Base-by-base conservation (phyloP, 2,888 invertebrate species). In the Smittia aterrima region DNA sequence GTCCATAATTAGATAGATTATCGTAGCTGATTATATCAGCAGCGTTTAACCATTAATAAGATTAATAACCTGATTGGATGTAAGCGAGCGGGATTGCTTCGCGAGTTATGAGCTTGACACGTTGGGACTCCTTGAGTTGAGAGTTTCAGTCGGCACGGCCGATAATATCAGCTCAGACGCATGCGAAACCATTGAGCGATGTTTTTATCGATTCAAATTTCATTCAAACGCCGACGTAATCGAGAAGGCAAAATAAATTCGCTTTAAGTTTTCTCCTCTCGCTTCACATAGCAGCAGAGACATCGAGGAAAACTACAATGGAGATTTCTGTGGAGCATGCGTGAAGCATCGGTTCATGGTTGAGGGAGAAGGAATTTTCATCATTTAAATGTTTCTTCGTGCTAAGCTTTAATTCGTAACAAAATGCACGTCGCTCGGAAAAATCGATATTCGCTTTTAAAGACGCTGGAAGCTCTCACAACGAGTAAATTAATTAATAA, bases 1-100 rank as follows among this genome's bases (percentile, higher is more conserved):
- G 58, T 58, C 22, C 72, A 72, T 72, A 72, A 72, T 72, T 72
- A 72, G 72, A 72, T 72, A 62, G 72, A 72, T 72, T 53, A 72
- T 72, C 38, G 53, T 25, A 9, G 9, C 25, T 3, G 11, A 58
- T 58, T 72, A 66, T 13, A 18, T 74, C 66, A 74, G 58, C 58
- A 41, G 68, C 40, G 53, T 47, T 47, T 41, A 70, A 22, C 68
- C 32, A 72, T 72, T 72, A 72, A 72, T 72, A 72, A 72, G 72
- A 72, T 72, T 72, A 54, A 72, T 72, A 72, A 54, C 72, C 11
- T 62, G 72, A 72, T 72, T 62, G 58, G 53, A 72, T 62, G 54
- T 25, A 4, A 25, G 20, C 20, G 27, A 9, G 4, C 13, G 13
- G 64, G 25, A 53, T 58, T 62, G 16, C 16, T 62, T 62, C 32